Evolutionary conservation across 2,888 invertebrate genomes (phyloP).

Genomic region (Euplexia lucipara): DNA sequence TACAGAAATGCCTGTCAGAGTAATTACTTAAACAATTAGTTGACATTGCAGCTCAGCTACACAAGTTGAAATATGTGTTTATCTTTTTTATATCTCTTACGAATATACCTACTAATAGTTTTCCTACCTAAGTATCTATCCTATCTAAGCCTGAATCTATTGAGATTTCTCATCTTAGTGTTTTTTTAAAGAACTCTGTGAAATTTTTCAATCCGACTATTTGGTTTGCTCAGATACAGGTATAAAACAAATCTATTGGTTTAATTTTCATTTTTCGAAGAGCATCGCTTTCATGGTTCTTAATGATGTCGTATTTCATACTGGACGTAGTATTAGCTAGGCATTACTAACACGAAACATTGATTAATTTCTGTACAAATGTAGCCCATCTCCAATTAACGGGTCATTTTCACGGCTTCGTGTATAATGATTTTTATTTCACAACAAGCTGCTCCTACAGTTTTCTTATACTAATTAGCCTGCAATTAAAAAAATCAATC

Average conservation of each 20-base stretch:
- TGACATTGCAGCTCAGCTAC: too few relatives aligned
- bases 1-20: too few relatives aligned
- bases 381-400: background rate
- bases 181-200: background rate
- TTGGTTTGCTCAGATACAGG: slow-evolving; percentile 11
- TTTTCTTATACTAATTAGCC: background rate
- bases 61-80: too few relatives aligned
- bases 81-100: background rate
- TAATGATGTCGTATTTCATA: too few relatives aligned
- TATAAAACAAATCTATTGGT: background rate
- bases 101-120: background rate
- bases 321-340: background rate
- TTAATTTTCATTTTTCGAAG: background rate
- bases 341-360: slow-evolving; percentile 7
- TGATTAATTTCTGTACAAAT: background rate
- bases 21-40: too few relatives aligned
- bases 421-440: background rate
- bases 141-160: too few relatives aligned
- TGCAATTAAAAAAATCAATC: background rate
- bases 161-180: too few relatives aligned
- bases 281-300: background rate
- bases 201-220: slow-evolving; percentile 5
- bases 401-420: background rate
- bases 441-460: background rate
- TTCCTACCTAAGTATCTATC: too few relatives aligned